Conservation (phyloP, 2,888 invertebrate genomes). For the Blastobasis adustella region DNA sequence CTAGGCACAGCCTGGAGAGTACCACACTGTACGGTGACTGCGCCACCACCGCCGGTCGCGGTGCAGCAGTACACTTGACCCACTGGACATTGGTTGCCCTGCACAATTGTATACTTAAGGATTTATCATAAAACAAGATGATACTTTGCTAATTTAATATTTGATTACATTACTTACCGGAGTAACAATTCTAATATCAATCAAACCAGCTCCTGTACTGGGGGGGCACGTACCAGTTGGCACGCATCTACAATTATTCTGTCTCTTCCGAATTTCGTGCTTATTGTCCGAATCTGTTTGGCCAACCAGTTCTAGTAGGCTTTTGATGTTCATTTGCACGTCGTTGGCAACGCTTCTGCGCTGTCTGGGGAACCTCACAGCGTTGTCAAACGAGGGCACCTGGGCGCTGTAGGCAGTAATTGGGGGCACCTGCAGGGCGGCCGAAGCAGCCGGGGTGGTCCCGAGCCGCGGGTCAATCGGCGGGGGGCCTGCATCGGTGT, state of each 20-base stretch:
- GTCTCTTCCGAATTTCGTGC: constrained; percentile 50
- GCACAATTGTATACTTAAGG: constrained; percentile 1
- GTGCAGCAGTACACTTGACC: constrained; percentile 62
- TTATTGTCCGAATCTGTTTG: constrained; percentile 10
- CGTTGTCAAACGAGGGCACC: constrained; percentile 39
- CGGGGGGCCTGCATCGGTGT: constrained; percentile 52
- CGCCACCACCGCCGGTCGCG: background rate
- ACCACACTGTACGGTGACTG: constrained; percentile 53
- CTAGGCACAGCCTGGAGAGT: constrained; percentile 46
- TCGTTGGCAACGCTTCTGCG: constrained; percentile 29
- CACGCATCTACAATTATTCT: constrained; percentile 52
- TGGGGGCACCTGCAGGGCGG: constrained; percentile 39
- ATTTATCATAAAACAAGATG: background rate
- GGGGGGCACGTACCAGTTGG: constrained; percentile 21
- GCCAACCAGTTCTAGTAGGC: constrained; percentile 17
- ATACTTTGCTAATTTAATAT: background rate
- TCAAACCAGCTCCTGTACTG: constrained; percentile 64
- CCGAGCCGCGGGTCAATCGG: constrained; percentile 66
- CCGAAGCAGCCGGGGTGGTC: constrained; percentile 49
- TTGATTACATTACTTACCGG: constrained; percentile 52
- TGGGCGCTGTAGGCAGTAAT: constrained; percentile 48
- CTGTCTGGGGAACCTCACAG: constrained; percentile 59
- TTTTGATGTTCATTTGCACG: constrained; percentile 14
- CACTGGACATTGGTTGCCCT: constrained; percentile 38
- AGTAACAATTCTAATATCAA: constrained; percentile 77